These are phyloP conservation scores for Drosophila azteca DNA, from an alignment of 1,140 invertebrate genomes.

Conservation along the genomic window DNA sequence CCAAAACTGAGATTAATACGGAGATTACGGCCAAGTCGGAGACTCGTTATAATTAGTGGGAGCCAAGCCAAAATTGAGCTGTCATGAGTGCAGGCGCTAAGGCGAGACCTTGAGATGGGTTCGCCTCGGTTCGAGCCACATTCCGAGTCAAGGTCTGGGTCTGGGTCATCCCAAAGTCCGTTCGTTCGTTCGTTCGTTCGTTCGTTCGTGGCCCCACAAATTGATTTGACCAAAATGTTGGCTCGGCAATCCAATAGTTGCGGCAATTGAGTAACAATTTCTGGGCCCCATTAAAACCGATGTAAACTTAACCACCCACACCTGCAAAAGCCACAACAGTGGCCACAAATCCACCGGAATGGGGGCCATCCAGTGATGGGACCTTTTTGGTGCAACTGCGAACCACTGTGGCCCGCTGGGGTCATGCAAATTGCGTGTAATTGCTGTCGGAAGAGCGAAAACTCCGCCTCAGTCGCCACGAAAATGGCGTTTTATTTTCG, in stretches of 20 bases:
- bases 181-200: background rate
- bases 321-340: conserved; percentile 22
- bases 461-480: conserved; percentile 43
- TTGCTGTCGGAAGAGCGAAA: conserved; percentile 44
- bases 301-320: background rate
- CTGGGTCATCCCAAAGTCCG: conserved; percentile 23
- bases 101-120: conserved; percentile 47
- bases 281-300: conserved; percentile 3
- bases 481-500: conserved; percentile 59
- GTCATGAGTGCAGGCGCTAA: conserved; percentile 58
- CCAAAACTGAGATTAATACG: conserved; percentile 70
- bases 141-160: conserved; percentile 15
- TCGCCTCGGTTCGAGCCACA: conserved; percentile 5
- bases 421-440: conserved; percentile 60
- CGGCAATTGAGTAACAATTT: conserved; percentile 52
- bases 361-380: background rate
- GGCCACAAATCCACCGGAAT: background rate
- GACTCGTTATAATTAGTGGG: conserved; percentile 38
- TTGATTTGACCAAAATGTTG: conserved; percentile 54
- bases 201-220: conserved; percentile 4
- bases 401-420: conserved; percentile 14
- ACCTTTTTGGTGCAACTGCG: background rate
- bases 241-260: conserved; percentile 45
- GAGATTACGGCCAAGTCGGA: conserved; percentile 64
- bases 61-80: conserved; percentile 59